Conservation (phyloP, 2,888 invertebrate genomes). For the Callosobruchus maculatus region DNA sequence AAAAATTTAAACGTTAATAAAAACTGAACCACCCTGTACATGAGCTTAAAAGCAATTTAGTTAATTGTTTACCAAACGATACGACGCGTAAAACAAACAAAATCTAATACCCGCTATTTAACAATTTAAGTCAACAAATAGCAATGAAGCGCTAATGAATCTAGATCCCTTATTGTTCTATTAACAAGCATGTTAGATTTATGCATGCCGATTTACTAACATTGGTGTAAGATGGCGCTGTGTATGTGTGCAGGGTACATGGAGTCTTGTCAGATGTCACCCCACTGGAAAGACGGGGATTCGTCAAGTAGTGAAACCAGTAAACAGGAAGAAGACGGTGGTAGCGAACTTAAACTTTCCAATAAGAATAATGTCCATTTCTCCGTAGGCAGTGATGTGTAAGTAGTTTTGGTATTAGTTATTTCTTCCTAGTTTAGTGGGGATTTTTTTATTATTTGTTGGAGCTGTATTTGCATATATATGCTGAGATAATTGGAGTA, state of each 20-base stretch:
- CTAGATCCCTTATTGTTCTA: not conserved
- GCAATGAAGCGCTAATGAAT: not conserved
- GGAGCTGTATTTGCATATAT: not conserved
- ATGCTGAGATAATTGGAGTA: no score
- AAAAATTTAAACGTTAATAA: no score
- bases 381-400: conserved; percentile 50
- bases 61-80: not conserved
- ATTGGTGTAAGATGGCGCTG: conserved; percentile 35
- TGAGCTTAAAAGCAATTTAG: not conserved
- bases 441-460: no score
- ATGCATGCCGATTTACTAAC: conserved; percentile 28
- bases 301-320: conserved; percentile 58
- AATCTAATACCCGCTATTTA: not conserved
- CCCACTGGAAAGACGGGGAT: conserved; percentile 51
- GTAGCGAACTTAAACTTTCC: conserved; percentile 20
- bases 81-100: not conserved
- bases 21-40: not conserved
- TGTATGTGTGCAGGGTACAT: conserved; percentile 37
- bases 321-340: conserved; percentile 47
- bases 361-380: conserved; percentile 46
- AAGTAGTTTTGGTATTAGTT: conserved; percentile 28
- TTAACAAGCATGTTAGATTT: not conserved
- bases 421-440: not conserved
- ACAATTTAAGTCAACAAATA: not conserved
- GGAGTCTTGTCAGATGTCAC: conserved; percentile 25